Evolutionary conservation across 1,140 invertebrate genomes (phyloP), one percentile per base, ranked within the genome.

Genomic region (Branchinecta lynchi): DNA sequence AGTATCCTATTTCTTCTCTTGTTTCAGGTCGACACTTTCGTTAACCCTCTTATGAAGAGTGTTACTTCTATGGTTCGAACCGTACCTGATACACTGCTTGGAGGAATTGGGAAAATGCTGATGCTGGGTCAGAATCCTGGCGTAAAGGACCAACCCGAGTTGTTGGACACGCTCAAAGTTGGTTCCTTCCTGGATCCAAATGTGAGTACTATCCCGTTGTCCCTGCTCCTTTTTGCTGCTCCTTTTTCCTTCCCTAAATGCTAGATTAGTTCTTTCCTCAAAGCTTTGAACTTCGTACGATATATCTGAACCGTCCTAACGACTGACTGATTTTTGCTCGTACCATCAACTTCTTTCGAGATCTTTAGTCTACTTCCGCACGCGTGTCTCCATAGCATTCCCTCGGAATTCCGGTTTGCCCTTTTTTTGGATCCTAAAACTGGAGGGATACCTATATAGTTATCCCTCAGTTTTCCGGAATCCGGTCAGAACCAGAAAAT

Each of bases 41-140:
- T 92, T 17, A 90, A 91, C 80, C 90, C 90, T 3, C 79, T 94
- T 66, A 87, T 87, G 74, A 86, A 85, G 44, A 89, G 89, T 0
- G 88, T 92, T 82, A 86, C 87, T 77, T 87, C 82, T 17, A 84
- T 93, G 17, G 84, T 85, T 3, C 81, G 84, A 72, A 84, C 82
- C 7, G 85, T 87, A 3, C 89, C 51, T 60, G 51, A 60, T 60
- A 15, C 51, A 60, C 12, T 60, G 12, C 17, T 60, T 6, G 51
- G 51, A 60, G 51, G 51, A 2, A 60, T 60, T 60, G 51, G 51
- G 12, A 60, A 60, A 60, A 15, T 60, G 12, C 17, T 60, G 17
- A 60, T 20, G 12, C 51, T 60, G 2, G 51, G 51, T 12, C 51
- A 60, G 51, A 60, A 60, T 60, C 51, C 51, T 60, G 32, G 32